Conservation (phyloP, 1,140 invertebrate genomes). For the Drosophila chauvacae region DNA sequence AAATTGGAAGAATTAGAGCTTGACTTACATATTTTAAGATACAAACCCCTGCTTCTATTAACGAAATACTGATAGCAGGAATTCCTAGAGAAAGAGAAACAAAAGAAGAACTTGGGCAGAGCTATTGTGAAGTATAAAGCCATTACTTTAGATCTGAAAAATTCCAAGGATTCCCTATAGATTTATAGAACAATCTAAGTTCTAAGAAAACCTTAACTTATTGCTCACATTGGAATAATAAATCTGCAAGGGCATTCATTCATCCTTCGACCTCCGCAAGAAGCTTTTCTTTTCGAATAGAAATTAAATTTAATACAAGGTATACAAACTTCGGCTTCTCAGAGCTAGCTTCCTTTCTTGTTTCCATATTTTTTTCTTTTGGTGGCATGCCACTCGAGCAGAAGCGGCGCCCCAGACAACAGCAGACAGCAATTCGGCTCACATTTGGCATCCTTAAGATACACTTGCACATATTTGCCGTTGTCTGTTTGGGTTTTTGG, state of each 20-base stretch:
- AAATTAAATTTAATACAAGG: not conserved
- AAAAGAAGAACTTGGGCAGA: too few relatives aligned
- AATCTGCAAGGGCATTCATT: not conserved
- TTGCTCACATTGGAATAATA: too few relatives aligned
- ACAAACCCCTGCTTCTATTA: too few relatives aligned
- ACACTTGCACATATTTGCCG: constrained; percentile 42
- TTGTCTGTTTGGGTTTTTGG: constrained; percentile 20
- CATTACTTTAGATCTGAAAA: not conserved
- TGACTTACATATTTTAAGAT: too few relatives aligned
- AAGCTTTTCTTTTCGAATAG: too few relatives aligned
- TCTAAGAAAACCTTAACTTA: not conserved
- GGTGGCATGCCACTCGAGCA: constrained; percentile 63
- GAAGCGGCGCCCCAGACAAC: constrained; percentile 53
- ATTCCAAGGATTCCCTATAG: not conserved
- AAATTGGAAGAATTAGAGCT: not conserved
- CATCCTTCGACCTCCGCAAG: not conserved
- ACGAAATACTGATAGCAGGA: too few relatives aligned
- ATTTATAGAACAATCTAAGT: not conserved
- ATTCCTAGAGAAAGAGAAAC: too few relatives aligned
- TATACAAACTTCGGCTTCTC: not conserved
- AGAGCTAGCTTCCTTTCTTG: not conserved
- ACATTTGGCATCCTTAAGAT: constrained; percentile 64
- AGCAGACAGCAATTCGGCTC: constrained; percentile 56
- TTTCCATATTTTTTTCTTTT: constrained; percentile 6
- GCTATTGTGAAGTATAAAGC: not conserved